Percentiles rank a stretch among this genome's conserved stretches.
Conservation (phyloP, 2,888 invertebrate genomes). For the Acrobasis suavella region DNA sequence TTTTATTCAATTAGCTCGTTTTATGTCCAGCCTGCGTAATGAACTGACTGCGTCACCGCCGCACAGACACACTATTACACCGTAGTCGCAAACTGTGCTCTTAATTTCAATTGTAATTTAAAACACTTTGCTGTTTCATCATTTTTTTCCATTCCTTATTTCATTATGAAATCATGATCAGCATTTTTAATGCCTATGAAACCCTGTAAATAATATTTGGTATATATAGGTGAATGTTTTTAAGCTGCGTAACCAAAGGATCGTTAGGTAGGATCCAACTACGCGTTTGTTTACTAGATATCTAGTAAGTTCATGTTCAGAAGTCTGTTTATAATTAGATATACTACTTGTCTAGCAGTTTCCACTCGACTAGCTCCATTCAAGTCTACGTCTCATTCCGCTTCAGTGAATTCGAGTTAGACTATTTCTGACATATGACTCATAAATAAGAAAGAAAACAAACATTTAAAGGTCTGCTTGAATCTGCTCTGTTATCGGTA, state of each 20-base stretch:
- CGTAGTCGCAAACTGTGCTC: too few relatives aligned
- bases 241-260: too few relatives aligned
- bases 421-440: background rate
- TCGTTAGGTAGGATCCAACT: too few relatives aligned
- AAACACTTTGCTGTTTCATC: too few relatives aligned
- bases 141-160: too few relatives aligned
- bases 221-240: too few relatives aligned
- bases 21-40: background rate
- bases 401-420: slow-evolving; percentile 1
- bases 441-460: slow-evolving; percentile 1
- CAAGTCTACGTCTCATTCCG: slow-evolving; percentile 13
- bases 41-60: background rate
- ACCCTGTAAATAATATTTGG: too few relatives aligned
- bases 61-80: background rate
- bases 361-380: slow-evolving; percentile 2
- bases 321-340: slow-evolving; percentile 4
- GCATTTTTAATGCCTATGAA: too few relatives aligned
- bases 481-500: background rate
- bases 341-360: slow-evolving; percentile 9
- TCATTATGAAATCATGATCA: too few relatives aligned
- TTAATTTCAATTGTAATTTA: too few relatives aligned
- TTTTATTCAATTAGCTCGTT: slow-evolving; percentile 5
- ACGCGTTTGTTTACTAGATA: too few relatives aligned
- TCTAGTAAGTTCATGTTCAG: background rate
- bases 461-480: background rate